A percentile compares a stretch with the other conserved stretches of the same genome.
Evolutionary conservation across 2,888 invertebrate species (phyloP).

Genomic region (Ormia ochracea): DNA sequence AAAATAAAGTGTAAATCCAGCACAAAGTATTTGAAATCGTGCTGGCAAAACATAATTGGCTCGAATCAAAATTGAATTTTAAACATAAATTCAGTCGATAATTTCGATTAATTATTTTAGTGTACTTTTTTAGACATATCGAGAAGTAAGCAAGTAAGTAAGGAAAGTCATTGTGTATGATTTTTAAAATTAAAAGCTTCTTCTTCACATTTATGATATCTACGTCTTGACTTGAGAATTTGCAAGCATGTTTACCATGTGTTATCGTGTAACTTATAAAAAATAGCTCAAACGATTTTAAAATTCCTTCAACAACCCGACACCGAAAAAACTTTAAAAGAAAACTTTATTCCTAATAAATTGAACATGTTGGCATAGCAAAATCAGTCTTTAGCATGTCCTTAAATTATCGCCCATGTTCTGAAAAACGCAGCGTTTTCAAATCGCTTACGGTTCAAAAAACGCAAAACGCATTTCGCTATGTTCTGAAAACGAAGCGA

Average conservation of each 20-base stretch:
- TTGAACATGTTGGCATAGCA: too few species aligned
- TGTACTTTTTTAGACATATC: slow-evolving; percentile 18
- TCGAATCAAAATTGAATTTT: background rate
- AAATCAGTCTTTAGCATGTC: too few species aligned
- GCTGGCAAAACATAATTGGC: slow-evolving; percentile 37
- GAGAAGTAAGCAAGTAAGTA: background rate
- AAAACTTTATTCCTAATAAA: background rate
- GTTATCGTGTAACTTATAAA: slow-evolving; percentile 13
- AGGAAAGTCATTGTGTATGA: slow-evolving; percentile 25
- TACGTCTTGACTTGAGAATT: slow-evolving; percentile 34
- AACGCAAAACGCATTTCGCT: too few species aligned
- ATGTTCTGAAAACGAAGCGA: too few species aligned
- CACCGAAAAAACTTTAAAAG: slow-evolving; percentile 19
- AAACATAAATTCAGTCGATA: background rate
- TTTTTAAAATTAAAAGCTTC: slow-evolving; percentile 27
- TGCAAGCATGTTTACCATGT: slow-evolving; percentile 52
- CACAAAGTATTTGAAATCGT: slow-evolving; percentile 20
- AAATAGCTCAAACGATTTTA: background rate
- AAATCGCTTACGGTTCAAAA: too few species aligned
- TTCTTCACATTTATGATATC: background rate
- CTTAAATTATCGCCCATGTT: too few species aligned
- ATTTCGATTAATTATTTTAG: background rate
- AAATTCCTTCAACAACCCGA: slow-evolving; percentile 32
- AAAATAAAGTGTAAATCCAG: slow-evolving; percentile 30
- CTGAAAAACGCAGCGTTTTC: too few species aligned